Evolutionary conservation across 2,797 vertebrate species (phyloP), one percentile per base, ranked within the genome.

Genomic region (Triplophysa yarkandensis): DNA sequence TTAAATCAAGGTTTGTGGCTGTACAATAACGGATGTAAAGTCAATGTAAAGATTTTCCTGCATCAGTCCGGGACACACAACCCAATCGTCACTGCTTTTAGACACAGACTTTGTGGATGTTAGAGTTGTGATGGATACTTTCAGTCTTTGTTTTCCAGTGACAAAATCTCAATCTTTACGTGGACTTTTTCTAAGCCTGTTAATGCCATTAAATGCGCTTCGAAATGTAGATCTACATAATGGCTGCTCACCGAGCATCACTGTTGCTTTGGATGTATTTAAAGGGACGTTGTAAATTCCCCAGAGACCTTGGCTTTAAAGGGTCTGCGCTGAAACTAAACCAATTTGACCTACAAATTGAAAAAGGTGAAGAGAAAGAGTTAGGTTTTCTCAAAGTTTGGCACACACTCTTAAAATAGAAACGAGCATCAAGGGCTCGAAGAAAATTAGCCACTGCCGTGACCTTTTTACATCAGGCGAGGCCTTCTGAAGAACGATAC

Each of bases 381-480:
- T 44, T 19, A 50, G 6, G 54, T 27, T 64, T 73, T 19, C 7
- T 43, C 28, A 57, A 17, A 43, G 34, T 57, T 57, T 23, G 36
- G n/a, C 57, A 11, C 34, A 19, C 3, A 64, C n/a, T 10, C 36
- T 32, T 21, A 61, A 77, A 70, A 62, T 50, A 46, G 36, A 62
- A 23, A 34, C 43, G 46, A 67, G 39, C 25, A 74, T 66, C 43
- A 39, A 69, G 52, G 36, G 39, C 23, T 52, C 8, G 1, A 34
- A 21, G 44, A 68, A 75, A 62, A 28, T 50, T 32, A 32, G 21
- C 48, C 34, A 46, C 25, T 25, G 34, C 17, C 16, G 13, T 68
- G 68, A 81, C 63, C 50, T 76, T 72, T 62, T 72, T 78, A 34
- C 68, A 76, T 76, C 55, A 78, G 36, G 61, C 19, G 50, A 77